Evolutionary conservation across 2,888 invertebrate genomes (phyloP).

Genomic region (Papilio protenor): DNA sequence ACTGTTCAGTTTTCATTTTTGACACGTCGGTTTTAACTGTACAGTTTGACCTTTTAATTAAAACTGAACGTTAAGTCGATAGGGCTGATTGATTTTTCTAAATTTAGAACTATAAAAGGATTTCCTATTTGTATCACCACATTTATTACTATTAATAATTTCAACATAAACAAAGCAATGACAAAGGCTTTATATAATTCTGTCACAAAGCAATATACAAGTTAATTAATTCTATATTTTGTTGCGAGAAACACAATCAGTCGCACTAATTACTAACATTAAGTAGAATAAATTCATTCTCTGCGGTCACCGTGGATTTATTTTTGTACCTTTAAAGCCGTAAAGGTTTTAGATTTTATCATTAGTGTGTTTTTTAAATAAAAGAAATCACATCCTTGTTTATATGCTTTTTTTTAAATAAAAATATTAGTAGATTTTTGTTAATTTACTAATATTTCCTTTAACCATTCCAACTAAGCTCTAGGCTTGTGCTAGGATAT

Average conservation of each 20-base stretch:
- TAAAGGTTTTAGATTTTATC: neutral
- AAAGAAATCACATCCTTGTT: neutral
- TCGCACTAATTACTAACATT: conserved; percentile 6
- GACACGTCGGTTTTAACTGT: no score
- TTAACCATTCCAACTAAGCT: no score
- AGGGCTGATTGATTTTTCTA: no score
- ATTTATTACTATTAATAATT: neutral
- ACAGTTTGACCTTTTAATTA: no score
- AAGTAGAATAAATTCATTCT: neutral
- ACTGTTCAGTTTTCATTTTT: no score
- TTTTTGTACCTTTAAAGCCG: neutral
- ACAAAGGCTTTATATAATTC: neutral
- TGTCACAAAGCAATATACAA: neutral
- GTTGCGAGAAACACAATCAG: conserved; percentile 1
- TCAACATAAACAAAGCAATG: neutral
- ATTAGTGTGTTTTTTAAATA: neutral
- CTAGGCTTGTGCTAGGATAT: no score
- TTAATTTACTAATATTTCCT: no score
- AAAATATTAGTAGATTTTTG: no score
- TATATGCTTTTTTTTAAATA: neutral
- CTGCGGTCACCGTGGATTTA: conserved; percentile 11
- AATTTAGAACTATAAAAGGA: no score
- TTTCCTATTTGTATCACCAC: no score
- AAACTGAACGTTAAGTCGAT: no score
- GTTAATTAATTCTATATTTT: conserved; percentile 12